Percentiles rank a stretch among this genome's conserved stretches.
Conservation (phyloP, 2,888 invertebrate species). For the Metopia argyrocephala region DNA sequence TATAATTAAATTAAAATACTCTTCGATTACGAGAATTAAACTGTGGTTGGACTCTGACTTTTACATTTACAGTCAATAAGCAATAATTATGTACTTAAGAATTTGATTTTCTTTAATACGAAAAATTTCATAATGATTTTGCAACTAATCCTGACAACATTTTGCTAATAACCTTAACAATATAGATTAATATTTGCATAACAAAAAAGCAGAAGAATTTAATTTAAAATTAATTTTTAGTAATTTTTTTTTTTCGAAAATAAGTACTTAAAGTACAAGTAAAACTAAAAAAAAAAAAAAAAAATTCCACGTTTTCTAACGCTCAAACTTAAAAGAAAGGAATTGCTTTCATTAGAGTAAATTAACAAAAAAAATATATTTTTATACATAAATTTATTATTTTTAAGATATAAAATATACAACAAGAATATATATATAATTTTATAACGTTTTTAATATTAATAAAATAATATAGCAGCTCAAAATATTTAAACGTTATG, state of each 20-base stretch:
- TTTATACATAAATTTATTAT: neutral
- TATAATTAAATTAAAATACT: too few species aligned
- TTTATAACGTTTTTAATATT: conserved; percentile 33
- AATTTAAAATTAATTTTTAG: too few species aligned
- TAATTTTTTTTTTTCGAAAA: neutral
- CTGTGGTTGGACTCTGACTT: too few species aligned
- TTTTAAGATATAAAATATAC: conserved; percentile 26
- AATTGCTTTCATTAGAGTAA: conserved; percentile 64
- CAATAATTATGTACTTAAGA: neutral
- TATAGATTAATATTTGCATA: too few species aligned
- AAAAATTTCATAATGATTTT: conserved; percentile 42
- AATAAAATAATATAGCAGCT: neutral
- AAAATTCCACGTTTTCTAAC: neutral
- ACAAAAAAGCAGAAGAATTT: too few species aligned
- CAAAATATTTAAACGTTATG: conserved; percentile 19
- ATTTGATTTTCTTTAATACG: neutral
- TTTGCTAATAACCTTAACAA: neutral
- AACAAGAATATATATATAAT: neutral
- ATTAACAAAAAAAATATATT: conserved; percentile 24
- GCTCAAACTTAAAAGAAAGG: conserved; percentile 14
- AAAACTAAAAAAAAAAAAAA: conserved; percentile 2
- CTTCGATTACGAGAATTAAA: too few species aligned
- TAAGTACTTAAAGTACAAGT: conserved; percentile 54
- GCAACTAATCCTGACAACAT: neutral
- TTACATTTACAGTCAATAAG: neutral